phyloP scores from a whole-genome alignment of 2,888 invertebrate species.

The Hanleya hanleyi region DNA sequence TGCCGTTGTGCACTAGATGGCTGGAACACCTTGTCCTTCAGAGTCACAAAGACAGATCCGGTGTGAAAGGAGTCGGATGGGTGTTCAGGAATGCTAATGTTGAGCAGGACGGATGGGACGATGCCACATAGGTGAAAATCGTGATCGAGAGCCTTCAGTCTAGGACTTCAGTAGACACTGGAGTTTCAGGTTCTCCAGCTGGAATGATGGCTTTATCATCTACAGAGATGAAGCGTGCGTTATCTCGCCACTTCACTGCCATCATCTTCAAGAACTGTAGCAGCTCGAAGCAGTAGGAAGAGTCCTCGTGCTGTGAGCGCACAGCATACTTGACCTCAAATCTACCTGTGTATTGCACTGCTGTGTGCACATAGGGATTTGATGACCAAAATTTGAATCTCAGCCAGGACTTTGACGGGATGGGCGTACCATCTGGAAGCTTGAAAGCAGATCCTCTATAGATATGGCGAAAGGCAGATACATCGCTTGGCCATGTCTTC shows the following conservation, averaged over 20 bases:
- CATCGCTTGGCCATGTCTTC: too few species aligned
- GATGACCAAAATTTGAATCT: slow-evolving; percentile 28
- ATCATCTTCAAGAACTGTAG: slow-evolving; percentile 30
- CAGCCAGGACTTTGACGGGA: too few species aligned
- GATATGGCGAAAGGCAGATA: too few species aligned
- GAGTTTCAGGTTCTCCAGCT: slow-evolving; percentile 21
- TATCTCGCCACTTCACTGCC: slow-evolving; percentile 15
- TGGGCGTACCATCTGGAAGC: too few species aligned
- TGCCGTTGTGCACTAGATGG: too few species aligned
- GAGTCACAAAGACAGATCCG: too few species aligned
- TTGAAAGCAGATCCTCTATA: too few species aligned
- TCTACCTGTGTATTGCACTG: slow-evolving; percentile 20
- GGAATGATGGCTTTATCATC: slow-evolving; percentile 36
- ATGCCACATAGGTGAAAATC: slow-evolving; percentile 33
- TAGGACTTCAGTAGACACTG: slow-evolving; percentile 16
- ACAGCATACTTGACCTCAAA: slow-evolving; percentile 29
- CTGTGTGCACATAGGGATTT: slow-evolving; percentile 18
- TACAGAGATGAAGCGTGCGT: slow-evolving; percentile 16
- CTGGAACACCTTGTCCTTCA: too few species aligned
- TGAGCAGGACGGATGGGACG: slow-evolving; percentile 34
- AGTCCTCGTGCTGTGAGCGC: slow-evolving; percentile 25
- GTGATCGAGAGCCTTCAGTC: slow-evolving; percentile 29
- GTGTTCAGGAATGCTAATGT: too few species aligned
- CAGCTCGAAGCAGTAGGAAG: slow-evolving; percentile 15
- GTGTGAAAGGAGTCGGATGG: too few species aligned